Evolutionary conservation across 1,140 invertebrate species (phyloP), one percentile per base, ranked within the genome.

Genomic region (Cheumatopsyche charites): DNA sequence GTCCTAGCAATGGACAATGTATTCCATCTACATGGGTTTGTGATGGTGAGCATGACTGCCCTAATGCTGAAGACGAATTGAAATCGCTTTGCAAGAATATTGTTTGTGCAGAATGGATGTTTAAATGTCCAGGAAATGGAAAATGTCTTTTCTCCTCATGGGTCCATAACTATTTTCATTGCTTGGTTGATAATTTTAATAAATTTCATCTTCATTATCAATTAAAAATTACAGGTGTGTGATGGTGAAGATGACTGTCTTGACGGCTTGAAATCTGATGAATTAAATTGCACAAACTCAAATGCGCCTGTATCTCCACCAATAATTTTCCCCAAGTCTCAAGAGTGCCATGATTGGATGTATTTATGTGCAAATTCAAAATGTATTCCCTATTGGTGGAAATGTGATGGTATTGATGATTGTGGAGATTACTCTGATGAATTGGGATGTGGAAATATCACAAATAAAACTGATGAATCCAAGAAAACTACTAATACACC

Each of bases 331-430:
- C 47, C 1, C 79, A 68, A 75, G 83, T 71, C 80, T 62, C 77
- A 79, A 69, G 74, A 85, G 79, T 94, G 92, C 82, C 87, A 88
- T 25, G 88, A 88, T 78, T 92, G 89, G 92, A 90, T 92, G 90
- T 90, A 92, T 75, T 85, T 84, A 72, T 94, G 92, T 78, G 80
- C 82, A 11, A 91, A 91, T 77, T 86, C 87, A 12, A 90, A 90
- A 70, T 97, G 95, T 78, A 89, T 97, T 55, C 92, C 94, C 0
- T 89, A 89, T 55, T 91, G 92, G 92, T 95, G 94, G 90, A 89
- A 91, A 81, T 84, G 86, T 73, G 87, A 88, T 75, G 77, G 79
- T 2, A 82, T 85, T 15, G 80, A 90, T 71, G 94, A 95, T 77
- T 96, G 94, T 77, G 87, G 86, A 0, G 94, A 96, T 79, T 82